These are phyloP conservation scores for Beaufortia kweichowensis DNA, from an alignment of 2,113 vertebrate genomes.

Conservation along the genomic window DNA sequence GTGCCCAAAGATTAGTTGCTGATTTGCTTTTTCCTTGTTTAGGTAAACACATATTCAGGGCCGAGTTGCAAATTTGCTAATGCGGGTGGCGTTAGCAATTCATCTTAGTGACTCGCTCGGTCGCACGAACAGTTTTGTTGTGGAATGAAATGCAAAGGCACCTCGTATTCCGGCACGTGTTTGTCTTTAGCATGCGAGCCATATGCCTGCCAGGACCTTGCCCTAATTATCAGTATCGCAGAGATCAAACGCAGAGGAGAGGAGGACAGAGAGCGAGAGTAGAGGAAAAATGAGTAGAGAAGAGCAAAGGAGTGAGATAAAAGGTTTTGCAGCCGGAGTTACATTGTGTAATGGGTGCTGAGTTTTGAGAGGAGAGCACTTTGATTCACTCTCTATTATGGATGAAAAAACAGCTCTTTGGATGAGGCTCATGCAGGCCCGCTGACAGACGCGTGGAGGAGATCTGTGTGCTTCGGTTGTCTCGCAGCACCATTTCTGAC, in stretches of 20 bases:
- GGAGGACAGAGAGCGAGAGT: slow-evolving; percentile 60
- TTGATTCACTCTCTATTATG: slow-evolving; percentile 67
- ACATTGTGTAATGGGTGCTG: slow-evolving; percentile 65
- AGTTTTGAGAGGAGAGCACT: slow-evolving; percentile 64
- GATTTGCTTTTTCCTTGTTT: slow-evolving; percentile 9
- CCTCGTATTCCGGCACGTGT: slow-evolving; percentile 53
- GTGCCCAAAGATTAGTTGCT: slow-evolving; percentile 16
- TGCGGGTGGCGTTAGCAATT: slow-evolving; percentile 27
- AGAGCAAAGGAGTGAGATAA: slow-evolving; percentile 72
- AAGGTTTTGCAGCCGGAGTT: slow-evolving; percentile 64
- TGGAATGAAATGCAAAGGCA: slow-evolving; percentile 63
- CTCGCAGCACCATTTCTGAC: background rate
- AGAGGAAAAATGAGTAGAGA: slow-evolving; percentile 50
- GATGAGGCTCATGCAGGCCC: slow-evolving; percentile 55
- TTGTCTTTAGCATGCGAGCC: slow-evolving; percentile 69
- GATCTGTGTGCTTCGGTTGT: background rate
- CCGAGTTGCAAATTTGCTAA: slow-evolving; percentile 18
- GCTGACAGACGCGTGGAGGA: slow-evolving; percentile 46
- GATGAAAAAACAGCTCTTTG: slow-evolving; percentile 64
- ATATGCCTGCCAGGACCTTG: slow-evolving; percentile 71
- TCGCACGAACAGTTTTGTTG: slow-evolving; percentile 14
- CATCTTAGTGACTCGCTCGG: slow-evolving; percentile 63
- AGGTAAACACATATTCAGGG: slow-evolving; percentile 15
- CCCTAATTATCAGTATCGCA: slow-evolving; percentile 75
- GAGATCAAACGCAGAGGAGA: slow-evolving; percentile 73